phyloP scores from a whole-genome alignment of 2,113 vertebrate species.

The Saimiri boliviensis region DNA sequence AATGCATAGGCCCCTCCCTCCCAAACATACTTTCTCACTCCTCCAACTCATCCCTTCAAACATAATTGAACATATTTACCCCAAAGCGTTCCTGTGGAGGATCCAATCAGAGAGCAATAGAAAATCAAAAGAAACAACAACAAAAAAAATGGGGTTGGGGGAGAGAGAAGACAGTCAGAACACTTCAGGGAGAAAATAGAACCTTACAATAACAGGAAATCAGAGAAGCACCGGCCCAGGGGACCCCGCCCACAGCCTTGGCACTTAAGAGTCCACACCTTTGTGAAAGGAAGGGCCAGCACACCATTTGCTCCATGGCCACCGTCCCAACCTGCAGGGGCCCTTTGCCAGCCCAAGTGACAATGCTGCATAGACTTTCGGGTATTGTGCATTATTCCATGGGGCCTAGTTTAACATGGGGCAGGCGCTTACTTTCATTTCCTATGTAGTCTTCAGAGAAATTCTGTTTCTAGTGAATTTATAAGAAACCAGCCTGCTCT shows the following conservation, averaged over 20 bases:
- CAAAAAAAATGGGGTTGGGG: not conserved
- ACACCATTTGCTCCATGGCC: not conserved
- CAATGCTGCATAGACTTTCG: no score
- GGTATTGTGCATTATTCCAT: not conserved
- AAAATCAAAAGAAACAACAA: not conserved
- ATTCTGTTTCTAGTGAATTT: not conserved
- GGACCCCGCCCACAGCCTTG: not conserved
- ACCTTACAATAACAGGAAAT: not conserved
- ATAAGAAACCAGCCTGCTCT: not conserved
- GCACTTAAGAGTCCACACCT: not conserved
- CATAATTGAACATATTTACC: conserved; percentile 85
- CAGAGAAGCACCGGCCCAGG: not conserved
- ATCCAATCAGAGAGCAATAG: conserved; percentile 79
- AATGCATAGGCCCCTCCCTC: not conserved
- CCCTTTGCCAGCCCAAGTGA: not conserved
- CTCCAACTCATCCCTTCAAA: not conserved
- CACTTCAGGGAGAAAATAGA: conserved; percentile 39
- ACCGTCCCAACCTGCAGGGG: not conserved
- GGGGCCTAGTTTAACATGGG: not conserved
- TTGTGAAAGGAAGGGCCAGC: not conserved
- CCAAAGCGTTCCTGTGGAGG: conserved; percentile 86
- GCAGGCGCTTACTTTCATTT: not conserved
- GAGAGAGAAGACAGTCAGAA: conserved; percentile 61
- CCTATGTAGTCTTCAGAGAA: not conserved
- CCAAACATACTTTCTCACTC: not conserved